phyloP scores from a whole-genome alignment of 2,888 invertebrate genomes.

The Dasypolia templi region DNA sequence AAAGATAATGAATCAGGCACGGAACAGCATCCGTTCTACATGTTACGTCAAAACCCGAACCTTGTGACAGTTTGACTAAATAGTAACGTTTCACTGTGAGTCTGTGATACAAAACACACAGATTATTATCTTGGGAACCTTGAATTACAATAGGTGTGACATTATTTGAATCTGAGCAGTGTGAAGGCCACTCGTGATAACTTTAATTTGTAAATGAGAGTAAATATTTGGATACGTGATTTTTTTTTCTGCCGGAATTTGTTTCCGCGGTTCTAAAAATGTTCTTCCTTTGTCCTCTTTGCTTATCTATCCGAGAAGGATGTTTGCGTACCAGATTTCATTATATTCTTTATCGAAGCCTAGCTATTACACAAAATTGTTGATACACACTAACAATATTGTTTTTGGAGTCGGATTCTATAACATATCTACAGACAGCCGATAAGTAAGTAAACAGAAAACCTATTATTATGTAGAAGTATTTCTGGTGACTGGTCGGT shows the following conservation, averaged over 20 bases:
- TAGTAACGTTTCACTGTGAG: slow-evolving; percentile 20
- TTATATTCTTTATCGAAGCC: too few species aligned
- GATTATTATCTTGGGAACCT: slow-evolving; percentile 50
- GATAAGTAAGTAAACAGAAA: too few species aligned
- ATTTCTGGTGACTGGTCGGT: too few species aligned
- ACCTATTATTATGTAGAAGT: too few species aligned
- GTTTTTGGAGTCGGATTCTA: not conserved
- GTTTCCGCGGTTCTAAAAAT: not conserved
- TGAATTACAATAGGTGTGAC: slow-evolving; percentile 40
- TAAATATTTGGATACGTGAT: slow-evolving; percentile 12
- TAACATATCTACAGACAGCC: not conserved
- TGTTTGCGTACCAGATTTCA: not conserved
- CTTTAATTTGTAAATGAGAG: slow-evolving; percentile 29
- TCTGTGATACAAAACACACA: slow-evolving; percentile 35
- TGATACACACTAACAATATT: not conserved
- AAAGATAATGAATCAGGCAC: slow-evolving; percentile 19
- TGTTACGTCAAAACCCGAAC: slow-evolving; percentile 20
- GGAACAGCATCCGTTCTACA: slow-evolving; percentile 27
- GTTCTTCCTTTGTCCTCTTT: slow-evolving; percentile 9
- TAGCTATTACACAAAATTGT: slow-evolving; percentile 5
- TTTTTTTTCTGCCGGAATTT: not conserved
- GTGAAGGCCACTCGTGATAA: slow-evolving; percentile 27
- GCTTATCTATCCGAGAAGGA: not conserved
- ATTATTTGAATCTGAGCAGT: slow-evolving; percentile 34
- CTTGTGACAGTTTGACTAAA: slow-evolving; percentile 34